Conservation (phyloP, 2,888 invertebrate species). For the Macrophya annulata region DNA sequence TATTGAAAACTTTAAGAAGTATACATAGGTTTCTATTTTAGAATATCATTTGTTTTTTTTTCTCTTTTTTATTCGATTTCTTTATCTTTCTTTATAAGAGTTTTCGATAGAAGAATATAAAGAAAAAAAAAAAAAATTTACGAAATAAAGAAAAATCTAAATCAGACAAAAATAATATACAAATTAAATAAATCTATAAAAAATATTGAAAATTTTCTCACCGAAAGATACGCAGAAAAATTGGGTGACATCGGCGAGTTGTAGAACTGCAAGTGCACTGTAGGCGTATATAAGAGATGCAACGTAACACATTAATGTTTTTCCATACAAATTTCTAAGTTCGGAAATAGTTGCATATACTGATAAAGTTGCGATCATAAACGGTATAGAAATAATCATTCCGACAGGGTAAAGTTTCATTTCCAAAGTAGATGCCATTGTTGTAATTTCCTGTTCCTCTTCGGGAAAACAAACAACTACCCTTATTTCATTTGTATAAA, state of each 20-base stretch:
- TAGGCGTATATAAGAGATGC: constrained; percentile 81
- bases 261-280: not conserved
- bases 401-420: constrained; percentile 77
- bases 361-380: constrained; percentile 86
- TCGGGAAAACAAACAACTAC: constrained; percentile 57
- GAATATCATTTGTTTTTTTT: not conserved
- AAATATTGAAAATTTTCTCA: not conserved
- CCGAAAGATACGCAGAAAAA: constrained; percentile 15
- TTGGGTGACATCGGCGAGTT: constrained; percentile 11
- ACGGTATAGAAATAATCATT: constrained; percentile 87
- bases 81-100: no score
- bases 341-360: constrained; percentile 89
- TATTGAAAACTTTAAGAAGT: constrained; percentile 2
- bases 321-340: constrained; percentile 88
- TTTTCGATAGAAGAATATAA: not conserved
- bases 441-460: not conserved
- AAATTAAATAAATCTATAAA: no score
- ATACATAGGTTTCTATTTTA: not conserved
- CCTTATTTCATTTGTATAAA: constrained; percentile 25
- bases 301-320: constrained; percentile 89
- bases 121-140: not conserved
- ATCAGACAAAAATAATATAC: not conserved
- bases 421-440: not conserved
- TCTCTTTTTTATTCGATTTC: not conserved
- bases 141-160: not conserved